phyloP scores from a whole-genome alignment of 2,113 vertebrate genomes.

The Alethe diademata region DNA sequence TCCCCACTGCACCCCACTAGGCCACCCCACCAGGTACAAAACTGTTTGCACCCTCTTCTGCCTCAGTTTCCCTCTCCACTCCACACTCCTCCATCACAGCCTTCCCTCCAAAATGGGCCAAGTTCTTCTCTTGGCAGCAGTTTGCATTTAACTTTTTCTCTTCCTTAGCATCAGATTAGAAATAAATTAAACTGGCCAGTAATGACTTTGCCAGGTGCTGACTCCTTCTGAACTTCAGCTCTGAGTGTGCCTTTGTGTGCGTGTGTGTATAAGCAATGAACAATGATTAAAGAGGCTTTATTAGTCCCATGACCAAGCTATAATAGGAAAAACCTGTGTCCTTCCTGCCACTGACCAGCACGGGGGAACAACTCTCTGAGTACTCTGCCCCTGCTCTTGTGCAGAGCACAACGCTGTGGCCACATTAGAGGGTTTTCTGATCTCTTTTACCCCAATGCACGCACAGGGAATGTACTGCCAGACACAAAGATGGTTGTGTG shows the following conservation, averaged over 20 bases:
- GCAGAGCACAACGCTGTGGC: rapidly evolving
- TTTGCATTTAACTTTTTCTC: not conserved
- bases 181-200: not conserved
- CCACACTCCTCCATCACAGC: not conserved
- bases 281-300: constrained; percentile 45
- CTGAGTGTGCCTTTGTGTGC: not conserved
- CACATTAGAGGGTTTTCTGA: not conserved
- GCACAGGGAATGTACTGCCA: rapidly evolving
- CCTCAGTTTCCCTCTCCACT: not conserved
- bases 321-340: constrained; percentile 19
- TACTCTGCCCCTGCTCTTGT: not conserved
- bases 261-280: not conserved
- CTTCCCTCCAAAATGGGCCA: rapidly evolving
- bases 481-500: not conserved
- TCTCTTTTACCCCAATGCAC: not conserved
- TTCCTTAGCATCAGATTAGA: not conserved
- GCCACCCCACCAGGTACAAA: rapidly evolving
- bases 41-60: rapidly evolving
- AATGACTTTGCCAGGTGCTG: constrained; percentile 41
- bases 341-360: not conserved
- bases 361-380: not conserved
- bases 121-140: not conserved
- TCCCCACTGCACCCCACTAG: rapidly evolving
- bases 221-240: not conserved
- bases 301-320: constrained; percentile 22